Evolutionary conservation across 92 coral and sea anemone species (phyloP).

Genomic region (Scolanthus callimorphus): DNA sequence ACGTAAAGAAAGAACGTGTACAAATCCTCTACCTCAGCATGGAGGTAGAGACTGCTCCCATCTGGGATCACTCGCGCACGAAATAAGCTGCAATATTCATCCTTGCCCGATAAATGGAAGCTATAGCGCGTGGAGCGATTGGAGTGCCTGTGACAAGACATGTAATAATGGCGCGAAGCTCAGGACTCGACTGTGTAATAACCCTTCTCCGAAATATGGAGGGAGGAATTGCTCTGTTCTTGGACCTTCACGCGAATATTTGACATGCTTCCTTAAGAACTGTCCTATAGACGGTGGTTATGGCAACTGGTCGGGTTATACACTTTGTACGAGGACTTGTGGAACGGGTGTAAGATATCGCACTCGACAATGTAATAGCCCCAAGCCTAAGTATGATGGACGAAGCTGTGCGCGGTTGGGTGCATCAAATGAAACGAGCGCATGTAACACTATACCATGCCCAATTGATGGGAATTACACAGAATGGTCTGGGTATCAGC

Average conservation of each 20-base stretch:
- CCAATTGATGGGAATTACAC: constrained; percentile 66
- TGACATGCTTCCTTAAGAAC: constrained; percentile 16
- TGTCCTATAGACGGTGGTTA: constrained; percentile 55
- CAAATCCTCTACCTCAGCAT: constrained; percentile 43
- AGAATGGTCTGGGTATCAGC: constrained; percentile 46
- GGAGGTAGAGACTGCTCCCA: constrained; percentile 48
- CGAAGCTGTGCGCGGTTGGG: constrained; percentile 42
- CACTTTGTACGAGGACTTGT: constrained; percentile 44
- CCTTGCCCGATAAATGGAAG: constrained; percentile 69
- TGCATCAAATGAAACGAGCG: constrained; percentile 11
- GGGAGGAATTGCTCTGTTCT: constrained; percentile 39
- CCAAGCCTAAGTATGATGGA: constrained; percentile 47
- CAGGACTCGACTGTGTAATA: constrained; percentile 40
- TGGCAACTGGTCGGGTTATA: constrained; percentile 49
- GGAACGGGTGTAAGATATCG: constrained; percentile 39
- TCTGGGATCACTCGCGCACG: constrained; percentile 31
- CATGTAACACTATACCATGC: constrained; percentile 45
- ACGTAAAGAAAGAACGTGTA: constrained; percentile 39
- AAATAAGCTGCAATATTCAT: constrained; percentile 29
- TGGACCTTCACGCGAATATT: constrained; percentile 19
- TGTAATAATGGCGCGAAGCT: constrained; percentile 53
- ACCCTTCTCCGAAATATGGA: constrained; percentile 50
- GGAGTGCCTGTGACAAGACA: constrained; percentile 33
- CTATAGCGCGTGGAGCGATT: constrained; percentile 52
- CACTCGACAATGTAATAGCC: constrained; percentile 44